A percentile compares a stretch with the other conserved stretches of the same genome.
phyloP scores from a whole-genome alignment of 2,888 invertebrate species.

The Meliscaeva auricollis region DNA sequence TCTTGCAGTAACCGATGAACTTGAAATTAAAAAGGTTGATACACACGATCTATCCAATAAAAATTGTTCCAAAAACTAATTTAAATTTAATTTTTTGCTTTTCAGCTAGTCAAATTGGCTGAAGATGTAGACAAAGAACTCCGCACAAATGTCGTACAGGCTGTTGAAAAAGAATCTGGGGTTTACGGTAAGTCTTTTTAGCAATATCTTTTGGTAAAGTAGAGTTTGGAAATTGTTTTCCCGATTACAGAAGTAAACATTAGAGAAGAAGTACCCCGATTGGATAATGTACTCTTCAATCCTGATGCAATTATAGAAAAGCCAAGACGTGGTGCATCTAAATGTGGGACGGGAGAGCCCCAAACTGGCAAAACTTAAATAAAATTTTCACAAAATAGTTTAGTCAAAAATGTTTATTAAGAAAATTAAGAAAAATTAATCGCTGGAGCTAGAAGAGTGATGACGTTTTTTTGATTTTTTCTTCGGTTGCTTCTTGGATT shows the following conservation, averaged over 20 bases:
- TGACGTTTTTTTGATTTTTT: slow-evolving; percentile 76
- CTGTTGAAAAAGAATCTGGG: slow-evolving; percentile 88
- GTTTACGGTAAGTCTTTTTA: slow-evolving; percentile 86
- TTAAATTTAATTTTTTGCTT: neutral
- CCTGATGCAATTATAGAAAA: slow-evolving; percentile 85
- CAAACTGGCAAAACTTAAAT: slow-evolving; percentile 23
- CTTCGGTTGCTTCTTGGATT: slow-evolving; percentile 44
- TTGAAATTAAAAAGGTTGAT: slow-evolving; percentile 87
- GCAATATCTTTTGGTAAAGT: neutral
- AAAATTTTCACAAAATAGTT: slow-evolving; percentile 35
- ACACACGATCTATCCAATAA: neutral
- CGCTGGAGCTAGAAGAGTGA: slow-evolving; percentile 64
- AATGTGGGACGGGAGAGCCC: slow-evolving; percentile 77
- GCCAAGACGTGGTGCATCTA: slow-evolving; percentile 77
- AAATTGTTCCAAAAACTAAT: neutral
- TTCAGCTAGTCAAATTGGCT: slow-evolving; percentile 88
- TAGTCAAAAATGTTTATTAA: slow-evolving; percentile 31
- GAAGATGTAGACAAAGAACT: slow-evolving; percentile 89
- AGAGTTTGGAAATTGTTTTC: neutral
- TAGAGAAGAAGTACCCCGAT: slow-evolving; percentile 80
- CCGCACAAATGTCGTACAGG: slow-evolving; percentile 90
- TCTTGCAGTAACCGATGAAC: slow-evolving; percentile 86
- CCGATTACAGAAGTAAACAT: slow-evolving; percentile 80
- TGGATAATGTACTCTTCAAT: slow-evolving; percentile 88
- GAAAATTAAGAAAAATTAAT: slow-evolving; percentile 30